Percentiles rank a stretch among this genome's conserved stretches.
These are phyloP conservation scores for Lepidostoma basale DNA, from an alignment of 1,140 invertebrate genomes.

Conservation along the genomic window DNA sequence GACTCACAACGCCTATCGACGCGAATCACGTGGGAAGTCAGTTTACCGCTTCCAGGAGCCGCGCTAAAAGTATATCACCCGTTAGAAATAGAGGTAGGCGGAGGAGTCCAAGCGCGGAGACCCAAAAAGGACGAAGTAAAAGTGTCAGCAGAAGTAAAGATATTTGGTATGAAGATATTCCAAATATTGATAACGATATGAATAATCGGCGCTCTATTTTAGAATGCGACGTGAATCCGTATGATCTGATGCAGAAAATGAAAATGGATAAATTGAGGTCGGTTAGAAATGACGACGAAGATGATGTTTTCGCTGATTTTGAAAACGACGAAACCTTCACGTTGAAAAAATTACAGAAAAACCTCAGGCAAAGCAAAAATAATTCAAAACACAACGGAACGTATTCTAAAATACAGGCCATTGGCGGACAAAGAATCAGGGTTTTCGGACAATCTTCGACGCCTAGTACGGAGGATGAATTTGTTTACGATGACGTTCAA, in stretches of 20 bases:
- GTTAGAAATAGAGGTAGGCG: constrained; percentile 57
- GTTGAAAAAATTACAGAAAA: constrained; percentile 40
- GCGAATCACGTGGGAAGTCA: constrained; percentile 58
- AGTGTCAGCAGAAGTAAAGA: constrained; percentile 59
- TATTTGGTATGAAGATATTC: constrained; percentile 58
- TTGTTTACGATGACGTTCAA: constrained; percentile 56
- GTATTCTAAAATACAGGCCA: constrained; percentile 63
- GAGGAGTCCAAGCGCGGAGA: constrained; percentile 52
- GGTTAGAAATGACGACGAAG: constrained; percentile 35
- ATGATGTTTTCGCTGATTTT: constrained; percentile 42
- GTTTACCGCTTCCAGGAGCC: constrained; percentile 59
- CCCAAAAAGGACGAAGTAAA: constrained; percentile 56
- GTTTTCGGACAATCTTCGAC: constrained; percentile 56
- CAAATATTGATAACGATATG: constrained; percentile 58
- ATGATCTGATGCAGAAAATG: constrained; percentile 71
- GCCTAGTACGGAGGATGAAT: constrained; percentile 50
- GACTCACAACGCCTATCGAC: constrained; percentile 68
- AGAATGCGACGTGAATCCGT: constrained; percentile 84
- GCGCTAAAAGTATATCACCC: constrained; percentile 68
- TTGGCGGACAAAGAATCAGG: constrained; percentile 64
- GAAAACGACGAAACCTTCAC: constrained; percentile 46
- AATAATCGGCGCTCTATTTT: constrained; percentile 73
- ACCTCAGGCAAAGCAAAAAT: constrained; percentile 41
- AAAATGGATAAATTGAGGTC: constrained; percentile 42
- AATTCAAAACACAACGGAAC: constrained; percentile 44